A percentile compares a stretch with the other conserved stretches of the same genome.
Evolutionary conservation across 1,140 invertebrate species (phyloP).

Genomic region (Rhyacophila brunnea): DNA sequence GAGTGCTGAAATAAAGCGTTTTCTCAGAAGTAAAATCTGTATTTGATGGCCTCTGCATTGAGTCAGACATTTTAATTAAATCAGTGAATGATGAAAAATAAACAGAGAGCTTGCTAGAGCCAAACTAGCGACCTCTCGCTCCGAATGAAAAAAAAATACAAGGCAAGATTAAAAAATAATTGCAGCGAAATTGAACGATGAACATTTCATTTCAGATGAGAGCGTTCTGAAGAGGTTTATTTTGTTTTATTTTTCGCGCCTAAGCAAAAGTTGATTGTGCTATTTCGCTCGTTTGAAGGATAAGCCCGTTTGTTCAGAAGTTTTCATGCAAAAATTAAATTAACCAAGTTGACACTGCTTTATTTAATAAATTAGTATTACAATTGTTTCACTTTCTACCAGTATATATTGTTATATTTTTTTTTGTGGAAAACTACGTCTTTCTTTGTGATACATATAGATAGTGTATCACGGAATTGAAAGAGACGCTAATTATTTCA

Average conservation of each 20-base stretch:
- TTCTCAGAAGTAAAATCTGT: slow-evolving; percentile 5
- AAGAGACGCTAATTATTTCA: too few species aligned
- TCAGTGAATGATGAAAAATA: slow-evolving; percentile 14
- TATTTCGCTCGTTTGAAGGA: background rate
- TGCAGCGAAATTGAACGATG: slow-evolving; percentile 15
- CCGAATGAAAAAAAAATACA: slow-evolving; percentile 12
- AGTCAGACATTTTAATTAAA: slow-evolving; percentile 16
- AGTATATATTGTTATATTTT: too few species aligned
- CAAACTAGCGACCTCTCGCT: slow-evolving; percentile 7
- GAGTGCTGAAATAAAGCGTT: too few species aligned
- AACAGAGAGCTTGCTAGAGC: background rate
- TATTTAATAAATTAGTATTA: too few species aligned
- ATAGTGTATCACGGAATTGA: too few species aligned
- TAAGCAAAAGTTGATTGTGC: slow-evolving; percentile 15
- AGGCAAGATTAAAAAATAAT: slow-evolving; percentile 23
- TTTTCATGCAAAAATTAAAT: too few species aligned
- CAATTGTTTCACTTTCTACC: too few species aligned
- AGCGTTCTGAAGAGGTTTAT: slow-evolving; percentile 18
- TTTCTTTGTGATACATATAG: too few species aligned
- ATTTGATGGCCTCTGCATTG: slow-evolving; percentile 12
- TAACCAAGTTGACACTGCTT: too few species aligned
- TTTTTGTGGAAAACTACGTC: too few species aligned
- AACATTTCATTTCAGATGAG: slow-evolving; percentile 23
- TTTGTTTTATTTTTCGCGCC: slow-evolving; percentile 15
- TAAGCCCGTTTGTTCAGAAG: slow-evolving; percentile 7